phyloP scores from a whole-genome alignment of 2,888 invertebrate genomes.

The Watsonalla cultraria region DNA sequence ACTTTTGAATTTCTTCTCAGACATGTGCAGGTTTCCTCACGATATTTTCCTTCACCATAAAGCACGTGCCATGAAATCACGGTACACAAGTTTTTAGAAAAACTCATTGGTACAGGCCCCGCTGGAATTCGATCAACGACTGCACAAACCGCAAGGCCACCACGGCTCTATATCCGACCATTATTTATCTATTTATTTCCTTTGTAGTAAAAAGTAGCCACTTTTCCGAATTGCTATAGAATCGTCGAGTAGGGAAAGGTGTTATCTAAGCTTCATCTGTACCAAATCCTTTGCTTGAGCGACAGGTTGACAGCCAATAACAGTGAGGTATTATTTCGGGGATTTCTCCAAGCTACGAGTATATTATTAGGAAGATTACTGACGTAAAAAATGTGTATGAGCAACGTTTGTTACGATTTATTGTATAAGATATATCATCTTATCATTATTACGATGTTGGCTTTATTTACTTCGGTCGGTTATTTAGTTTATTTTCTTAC shows the following conservation, averaged over 20 bases:
- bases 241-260: background rate
- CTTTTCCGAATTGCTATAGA: background rate
- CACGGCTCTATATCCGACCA: no score
- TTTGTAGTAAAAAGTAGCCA: background rate
- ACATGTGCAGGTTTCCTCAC: no score
- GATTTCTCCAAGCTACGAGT: slow-evolving; percentile 17
- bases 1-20: no score
- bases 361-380: slow-evolving; percentile 25
- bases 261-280: slow-evolving; percentile 4
- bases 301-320: slow-evolving; percentile 48
- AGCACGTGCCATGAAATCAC: no score
- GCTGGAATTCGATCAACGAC: no score
- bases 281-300: slow-evolving; percentile 24
- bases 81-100: no score
- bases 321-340: slow-evolving; percentile 30
- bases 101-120: no score
- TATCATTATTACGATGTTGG: background rate
- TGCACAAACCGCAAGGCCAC: no score
- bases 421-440: background rate
- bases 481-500: no score
- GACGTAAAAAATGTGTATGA: slow-evolving; percentile 1
- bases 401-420: background rate
- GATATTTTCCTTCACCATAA: no score
- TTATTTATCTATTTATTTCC: background rate
- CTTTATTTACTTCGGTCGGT: background rate